Conservation (phyloP, 2,113 vertebrate species). For the Catharus minimus region DNA sequence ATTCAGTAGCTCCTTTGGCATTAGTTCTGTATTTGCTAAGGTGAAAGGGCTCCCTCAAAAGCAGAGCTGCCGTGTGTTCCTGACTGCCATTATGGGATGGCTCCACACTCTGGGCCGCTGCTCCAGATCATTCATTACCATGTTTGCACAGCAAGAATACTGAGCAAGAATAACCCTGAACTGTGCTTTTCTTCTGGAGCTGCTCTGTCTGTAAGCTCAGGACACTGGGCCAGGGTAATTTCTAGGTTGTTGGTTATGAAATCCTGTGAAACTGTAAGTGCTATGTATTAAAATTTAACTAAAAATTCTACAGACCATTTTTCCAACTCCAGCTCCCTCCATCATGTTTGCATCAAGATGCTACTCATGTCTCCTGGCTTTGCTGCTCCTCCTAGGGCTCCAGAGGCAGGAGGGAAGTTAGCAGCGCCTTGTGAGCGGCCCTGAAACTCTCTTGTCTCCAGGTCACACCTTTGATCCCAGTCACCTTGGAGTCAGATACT, state of each 20-base stretch:
- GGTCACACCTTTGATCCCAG: neutral
- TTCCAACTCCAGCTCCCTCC: neutral
- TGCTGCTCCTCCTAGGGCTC: neutral
- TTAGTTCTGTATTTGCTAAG: neutral
- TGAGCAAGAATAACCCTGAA: neutral
- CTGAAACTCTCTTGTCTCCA: neutral
- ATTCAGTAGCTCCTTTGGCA: neutral
- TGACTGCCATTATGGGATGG: neutral
- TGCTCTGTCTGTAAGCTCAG: neutral
- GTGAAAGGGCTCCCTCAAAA: neutral
- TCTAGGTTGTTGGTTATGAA: neutral
- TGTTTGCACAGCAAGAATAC: neutral
- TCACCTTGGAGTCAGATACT: neutral
- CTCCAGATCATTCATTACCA: neutral
- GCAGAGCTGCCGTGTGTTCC: neutral
- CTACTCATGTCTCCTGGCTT: accelerated
- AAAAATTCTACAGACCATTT: neutral
- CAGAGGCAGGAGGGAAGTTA: neutral
- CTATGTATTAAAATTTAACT: neutral
- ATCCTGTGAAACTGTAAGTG: neutral
- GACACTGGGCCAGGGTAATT: neutral
- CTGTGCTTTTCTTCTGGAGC: neutral
- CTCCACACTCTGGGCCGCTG: neutral
- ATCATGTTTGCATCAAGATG: neutral
- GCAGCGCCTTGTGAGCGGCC: neutral